These are phyloP conservation scores for Sialis fuliginosa DNA, from an alignment of 2,888 invertebrate genomes.

Conservation along the genomic window DNA sequence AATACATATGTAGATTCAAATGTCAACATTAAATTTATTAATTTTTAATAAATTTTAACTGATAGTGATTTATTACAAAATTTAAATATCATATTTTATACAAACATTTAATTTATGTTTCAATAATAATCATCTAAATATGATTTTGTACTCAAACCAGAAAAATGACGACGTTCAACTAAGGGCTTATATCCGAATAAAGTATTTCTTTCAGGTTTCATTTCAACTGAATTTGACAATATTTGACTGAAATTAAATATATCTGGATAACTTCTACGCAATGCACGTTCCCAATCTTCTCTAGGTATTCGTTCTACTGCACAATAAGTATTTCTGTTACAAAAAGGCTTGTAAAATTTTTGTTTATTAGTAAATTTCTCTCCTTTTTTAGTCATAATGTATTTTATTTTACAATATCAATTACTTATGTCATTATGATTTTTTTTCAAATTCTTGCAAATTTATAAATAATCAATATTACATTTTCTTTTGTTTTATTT, in stretches of 20 bases:
- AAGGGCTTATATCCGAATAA: background rate
- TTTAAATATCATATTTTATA: too few relatives aligned
- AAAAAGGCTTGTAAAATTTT: background rate
- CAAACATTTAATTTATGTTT: background rate
- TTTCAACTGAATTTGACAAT: background rate
- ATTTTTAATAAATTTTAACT: too few relatives aligned
- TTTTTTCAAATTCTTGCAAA: background rate
- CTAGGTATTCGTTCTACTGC: background rate
- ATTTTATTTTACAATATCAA: background rate
- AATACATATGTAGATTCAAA: too few relatives aligned
- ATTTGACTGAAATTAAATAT: background rate
- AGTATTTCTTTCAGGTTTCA: background rate
- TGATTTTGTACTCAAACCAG: background rate
- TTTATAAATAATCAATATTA: too few relatives aligned
- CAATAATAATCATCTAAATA: conserved; percentile 1
- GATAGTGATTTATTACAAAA: too few relatives aligned
- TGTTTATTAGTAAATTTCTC: too few relatives aligned
- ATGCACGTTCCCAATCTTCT: background rate
- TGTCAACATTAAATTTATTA: too few relatives aligned
- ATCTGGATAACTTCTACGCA: background rate
- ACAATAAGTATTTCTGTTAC: background rate
- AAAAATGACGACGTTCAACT: background rate
- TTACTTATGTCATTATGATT: background rate
- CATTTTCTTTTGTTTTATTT: too few relatives aligned
- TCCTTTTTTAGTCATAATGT: background rate